Percentiles rank a stretch among this genome's conserved stretches.
Conservation (phyloP, 2,888 invertebrate genomes). For the Tanypteryx hageni region DNA sequence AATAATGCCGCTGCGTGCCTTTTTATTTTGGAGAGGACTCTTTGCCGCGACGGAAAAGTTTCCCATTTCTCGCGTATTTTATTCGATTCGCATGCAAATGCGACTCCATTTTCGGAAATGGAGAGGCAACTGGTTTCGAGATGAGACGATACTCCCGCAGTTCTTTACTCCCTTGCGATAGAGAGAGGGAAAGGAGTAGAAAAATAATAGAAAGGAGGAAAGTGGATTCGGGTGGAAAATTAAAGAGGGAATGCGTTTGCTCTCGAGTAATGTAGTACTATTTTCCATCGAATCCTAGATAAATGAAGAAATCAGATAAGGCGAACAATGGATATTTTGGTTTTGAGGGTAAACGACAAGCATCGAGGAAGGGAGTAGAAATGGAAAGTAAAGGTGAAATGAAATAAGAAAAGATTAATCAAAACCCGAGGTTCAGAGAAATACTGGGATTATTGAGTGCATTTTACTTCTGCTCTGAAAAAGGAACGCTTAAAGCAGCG, state of each 20-base stretch:
- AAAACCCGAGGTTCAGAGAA: no score
- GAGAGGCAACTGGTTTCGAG: conserved; percentile 2
- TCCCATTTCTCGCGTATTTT: not conserved
- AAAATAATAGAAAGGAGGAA: not conserved
- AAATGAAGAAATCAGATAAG: not conserved
- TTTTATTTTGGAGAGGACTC: not conserved
- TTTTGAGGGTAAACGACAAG: not conserved
- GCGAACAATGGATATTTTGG: not conserved
- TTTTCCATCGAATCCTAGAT: no score
- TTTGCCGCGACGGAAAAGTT: not conserved
- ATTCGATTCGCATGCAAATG: conserved; percentile 24
- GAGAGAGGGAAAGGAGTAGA: not conserved
- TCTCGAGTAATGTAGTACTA: not conserved
- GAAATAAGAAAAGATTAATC: no score
- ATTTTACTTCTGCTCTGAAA: not conserved
- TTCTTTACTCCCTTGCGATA: not conserved
- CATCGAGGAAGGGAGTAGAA: not conserved
- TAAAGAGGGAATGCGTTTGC: not conserved
- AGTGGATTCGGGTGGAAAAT: not conserved
- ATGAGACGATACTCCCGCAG: not conserved
- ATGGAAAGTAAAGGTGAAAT: no score
- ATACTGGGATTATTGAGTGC: no score
- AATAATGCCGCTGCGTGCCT: not conserved
- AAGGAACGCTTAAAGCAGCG: no score
- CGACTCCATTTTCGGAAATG: not conserved